Conservation (phyloP, 2,797 vertebrate genomes). For the Thunnus albacares region DNA sequence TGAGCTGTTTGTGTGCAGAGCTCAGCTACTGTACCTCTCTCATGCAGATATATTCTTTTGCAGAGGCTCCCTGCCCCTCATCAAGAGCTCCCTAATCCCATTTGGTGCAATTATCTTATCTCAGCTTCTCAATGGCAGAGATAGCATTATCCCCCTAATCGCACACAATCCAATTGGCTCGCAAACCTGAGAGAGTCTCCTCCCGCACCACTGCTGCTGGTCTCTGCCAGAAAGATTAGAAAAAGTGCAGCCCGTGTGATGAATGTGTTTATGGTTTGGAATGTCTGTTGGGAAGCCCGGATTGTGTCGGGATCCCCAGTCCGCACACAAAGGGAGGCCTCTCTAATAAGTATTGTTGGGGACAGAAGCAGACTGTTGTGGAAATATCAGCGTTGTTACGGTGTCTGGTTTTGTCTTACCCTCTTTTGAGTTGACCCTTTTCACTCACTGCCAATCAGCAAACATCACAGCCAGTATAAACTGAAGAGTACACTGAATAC, state of each 20-base stretch:
- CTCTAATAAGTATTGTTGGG: conserved; percentile 59
- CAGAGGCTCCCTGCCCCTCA: conserved; percentile 71
- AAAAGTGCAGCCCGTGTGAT: conserved; percentile 52
- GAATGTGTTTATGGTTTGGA: conserved; percentile 57
- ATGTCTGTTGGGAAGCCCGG: conserved; percentile 49
- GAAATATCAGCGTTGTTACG: conserved; percentile 73
- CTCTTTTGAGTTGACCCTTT: conserved; percentile 50
- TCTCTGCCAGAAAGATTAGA: conserved; percentile 61
- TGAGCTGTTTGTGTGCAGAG: conserved; percentile 31
- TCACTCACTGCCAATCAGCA: conserved; percentile 50
- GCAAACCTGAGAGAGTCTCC: conserved; percentile 63
- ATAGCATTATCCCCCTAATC: conserved; percentile 84
- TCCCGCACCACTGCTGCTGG: conserved; percentile 47
- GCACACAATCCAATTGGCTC: conserved; percentile 78
- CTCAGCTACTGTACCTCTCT: conserved; percentile 66
- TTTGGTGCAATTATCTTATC: conserved; percentile 86
- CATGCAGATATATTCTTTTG: conserved; percentile 59
- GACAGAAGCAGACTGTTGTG: conserved; percentile 74
- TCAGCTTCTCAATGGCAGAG: conserved; percentile 77
- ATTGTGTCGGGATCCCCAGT: conserved; percentile 27
- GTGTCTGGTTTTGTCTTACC: conserved; percentile 69
- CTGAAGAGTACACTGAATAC: conserved; percentile 12
- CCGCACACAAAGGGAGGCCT: conserved; percentile 49
- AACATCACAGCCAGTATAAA: conserved; percentile 28
- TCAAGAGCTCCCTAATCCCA: conserved; percentile 80